Evolutionary conservation across 2,888 invertebrate species (phyloP), one percentile per base, ranked within the genome.

Genomic region (Venustoraphidia nigricollis): DNA sequence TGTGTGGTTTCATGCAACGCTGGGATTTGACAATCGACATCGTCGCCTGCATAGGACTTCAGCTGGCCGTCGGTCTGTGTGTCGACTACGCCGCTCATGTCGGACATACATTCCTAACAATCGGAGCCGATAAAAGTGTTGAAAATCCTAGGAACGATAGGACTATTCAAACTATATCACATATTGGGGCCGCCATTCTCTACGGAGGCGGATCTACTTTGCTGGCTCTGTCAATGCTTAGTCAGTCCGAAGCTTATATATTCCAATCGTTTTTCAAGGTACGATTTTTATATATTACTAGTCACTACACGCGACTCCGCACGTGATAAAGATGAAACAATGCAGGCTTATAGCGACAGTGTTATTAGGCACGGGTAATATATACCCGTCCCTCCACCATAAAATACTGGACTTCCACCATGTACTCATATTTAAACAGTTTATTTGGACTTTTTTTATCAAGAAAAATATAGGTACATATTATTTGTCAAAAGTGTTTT

Each of bases 31-130:
- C 87, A 3, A 81, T 90, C 38, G 88, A 89, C 62, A 77, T 86
- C 46, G 83, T 83, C 9, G 83, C 87, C 46, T 85, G 87, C 59
- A 84, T 89, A 48, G 84, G 83, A 34, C 68, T 89, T 10, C 84
- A 88, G 58, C 68, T 89, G 36, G 85, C 85, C 3, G 82, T 87
- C 51, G 89, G 89, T 45, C 68, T 90, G 45, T 86, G 87, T 58
- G 84, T 89, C 0, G 89, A 90, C 65, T 89, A 87, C 57, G 84
- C 88, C 1, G 83, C 85, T 3, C 86, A 86, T 59, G 79, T 86
- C 8, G 84, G 85, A 1, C 87, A 88, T 60, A 82, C 83, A 3
- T 89, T 88, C 63, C 71, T 89, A 56, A 81, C 81, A 2, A 66
- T 73, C 13, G 65, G 68, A 13, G n/a, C 36, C 10, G 43, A 13